These are phyloP conservation scores for Xestobium rufovillosum DNA, from an alignment of 2,888 invertebrate species.

Conservation along the genomic window DNA sequence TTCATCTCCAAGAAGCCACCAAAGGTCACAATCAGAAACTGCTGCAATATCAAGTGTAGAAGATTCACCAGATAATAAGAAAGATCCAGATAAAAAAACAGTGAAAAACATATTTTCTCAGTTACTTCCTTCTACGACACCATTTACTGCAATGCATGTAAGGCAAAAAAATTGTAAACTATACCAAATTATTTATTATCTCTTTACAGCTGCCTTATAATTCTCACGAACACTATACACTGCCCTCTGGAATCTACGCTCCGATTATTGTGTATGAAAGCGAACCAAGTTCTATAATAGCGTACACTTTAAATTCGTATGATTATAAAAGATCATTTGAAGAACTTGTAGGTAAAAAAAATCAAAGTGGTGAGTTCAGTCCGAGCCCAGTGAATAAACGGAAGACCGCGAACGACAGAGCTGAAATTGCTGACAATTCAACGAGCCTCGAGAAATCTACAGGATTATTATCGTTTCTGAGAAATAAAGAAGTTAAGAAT, in stretches of 20 bases:
- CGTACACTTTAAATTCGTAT: conserved; percentile 66
- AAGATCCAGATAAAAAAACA: conserved; percentile 50
- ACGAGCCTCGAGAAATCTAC: conserved; percentile 33
- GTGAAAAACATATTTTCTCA: conserved; percentile 63
- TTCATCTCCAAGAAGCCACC: conserved; percentile 37
- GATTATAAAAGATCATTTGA: conserved; percentile 62
- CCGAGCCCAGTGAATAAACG: conserved; percentile 47
- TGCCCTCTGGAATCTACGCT: conserved; percentile 52
- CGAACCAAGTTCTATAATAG: conserved; percentile 79
- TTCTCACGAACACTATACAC: conserved; percentile 60
- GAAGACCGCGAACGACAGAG: conserved; percentile 42
- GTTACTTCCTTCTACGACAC: conserved; percentile 52
- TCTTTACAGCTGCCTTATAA: conserved; percentile 53
- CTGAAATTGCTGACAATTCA: conserved; percentile 26
- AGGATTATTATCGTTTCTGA: conserved; percentile 39
- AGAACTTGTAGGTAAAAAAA: conserved; percentile 37
- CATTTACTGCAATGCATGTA: conserved; percentile 41
- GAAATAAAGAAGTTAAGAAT: conserved; percentile 35
- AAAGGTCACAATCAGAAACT: conserved; percentile 43
- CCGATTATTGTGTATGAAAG: conserved; percentile 70
- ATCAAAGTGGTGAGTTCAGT: conserved; percentile 35
- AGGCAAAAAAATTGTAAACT: conserved; percentile 10
- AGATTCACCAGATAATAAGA: conserved; percentile 37
- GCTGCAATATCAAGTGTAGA: conserved; percentile 32
- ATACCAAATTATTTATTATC: conserved; percentile 32